phyloP scores from a whole-genome alignment of 2,113 vertebrate genomes.

The Pseudonaja textilis region DNA sequence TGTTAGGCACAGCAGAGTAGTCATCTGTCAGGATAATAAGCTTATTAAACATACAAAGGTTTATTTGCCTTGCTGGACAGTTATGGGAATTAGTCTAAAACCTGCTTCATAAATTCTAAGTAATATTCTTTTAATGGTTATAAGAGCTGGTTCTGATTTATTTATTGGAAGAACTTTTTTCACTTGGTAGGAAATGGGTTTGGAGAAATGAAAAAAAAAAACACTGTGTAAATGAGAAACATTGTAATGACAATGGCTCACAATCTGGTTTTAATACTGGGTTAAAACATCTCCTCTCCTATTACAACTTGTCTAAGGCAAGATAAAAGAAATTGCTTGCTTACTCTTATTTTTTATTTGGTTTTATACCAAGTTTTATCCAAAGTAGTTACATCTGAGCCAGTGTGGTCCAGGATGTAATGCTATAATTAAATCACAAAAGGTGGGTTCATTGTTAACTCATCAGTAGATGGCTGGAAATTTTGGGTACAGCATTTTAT shows the following conservation, averaged over 20 bases:
- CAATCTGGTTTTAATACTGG: constrained; percentile 19
- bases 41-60: background rate
- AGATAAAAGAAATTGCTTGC: background rate
- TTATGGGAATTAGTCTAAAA: constrained; percentile 9
- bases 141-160: constrained; percentile 23
- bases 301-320: background rate
- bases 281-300: background rate
- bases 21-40: background rate
- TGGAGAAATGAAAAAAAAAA: constrained; percentile 21
- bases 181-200: constrained; percentile 17
- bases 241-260: background rate
- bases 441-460: background rate
- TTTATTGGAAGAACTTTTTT: constrained; percentile 8
- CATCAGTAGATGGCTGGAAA: background rate
- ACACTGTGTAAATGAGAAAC: constrained; percentile 30
- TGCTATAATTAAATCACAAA: background rate
- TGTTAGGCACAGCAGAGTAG: background rate
- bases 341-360: constrained; percentile 14
- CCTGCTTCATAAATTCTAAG: constrained; percentile 7
- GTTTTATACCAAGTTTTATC: background rate
- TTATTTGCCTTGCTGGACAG: background rate
- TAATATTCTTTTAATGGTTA: constrained; percentile 21
- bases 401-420: background rate
- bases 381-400: background rate
- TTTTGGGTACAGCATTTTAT: background rate